Conservation (phyloP, 2,888 invertebrate genomes). For the Parthenolecanium corni region DNA sequence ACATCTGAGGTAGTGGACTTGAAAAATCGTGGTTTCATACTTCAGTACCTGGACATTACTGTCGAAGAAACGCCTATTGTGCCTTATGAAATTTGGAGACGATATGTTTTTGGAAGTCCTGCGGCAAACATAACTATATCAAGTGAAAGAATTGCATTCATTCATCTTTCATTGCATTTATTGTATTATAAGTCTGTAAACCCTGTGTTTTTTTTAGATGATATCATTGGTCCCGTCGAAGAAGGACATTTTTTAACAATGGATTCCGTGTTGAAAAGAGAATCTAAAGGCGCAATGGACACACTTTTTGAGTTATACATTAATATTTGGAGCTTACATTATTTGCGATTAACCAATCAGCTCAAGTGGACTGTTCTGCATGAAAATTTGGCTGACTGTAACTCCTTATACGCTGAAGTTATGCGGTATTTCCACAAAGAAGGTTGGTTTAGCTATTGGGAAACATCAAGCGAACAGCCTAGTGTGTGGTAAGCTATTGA, state of each 20-base stretch:
- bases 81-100: conserved; percentile 42
- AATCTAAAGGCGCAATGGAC: conserved; percentile 43
- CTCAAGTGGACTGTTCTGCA: conserved; percentile 38
- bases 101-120: conserved; percentile 45
- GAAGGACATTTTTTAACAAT: conserved; percentile 37
- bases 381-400: conserved; percentile 38
- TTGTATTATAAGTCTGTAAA: not conserved
- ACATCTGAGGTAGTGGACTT: conserved; percentile 45
- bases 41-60: conserved; percentile 44
- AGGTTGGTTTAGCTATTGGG: conserved; percentile 40
- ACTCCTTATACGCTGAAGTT: conserved; percentile 37
- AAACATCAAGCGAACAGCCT: conserved; percentile 35
- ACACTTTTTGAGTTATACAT: conserved; percentile 45
- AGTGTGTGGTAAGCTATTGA: conserved; percentile 39
- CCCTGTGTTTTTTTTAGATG: conserved; percentile 38
- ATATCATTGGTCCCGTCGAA: conserved; percentile 44
- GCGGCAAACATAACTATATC: conserved; percentile 41
- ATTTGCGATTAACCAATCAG: conserved; percentile 44
- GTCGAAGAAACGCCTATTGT: conserved; percentile 44
- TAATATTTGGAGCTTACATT: conserved; percentile 44
- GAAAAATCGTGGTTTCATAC: conserved; percentile 42
- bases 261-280: conserved; percentile 38
- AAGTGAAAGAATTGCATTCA: conserved; percentile 38
- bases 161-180: not conserved
- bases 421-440: conserved; percentile 36